Percentiles rank a stretch among this genome's conserved stretches.
Evolutionary conservation across 2,888 invertebrate species (phyloP).

Genomic region (Minunthozetes semirufus): DNA sequence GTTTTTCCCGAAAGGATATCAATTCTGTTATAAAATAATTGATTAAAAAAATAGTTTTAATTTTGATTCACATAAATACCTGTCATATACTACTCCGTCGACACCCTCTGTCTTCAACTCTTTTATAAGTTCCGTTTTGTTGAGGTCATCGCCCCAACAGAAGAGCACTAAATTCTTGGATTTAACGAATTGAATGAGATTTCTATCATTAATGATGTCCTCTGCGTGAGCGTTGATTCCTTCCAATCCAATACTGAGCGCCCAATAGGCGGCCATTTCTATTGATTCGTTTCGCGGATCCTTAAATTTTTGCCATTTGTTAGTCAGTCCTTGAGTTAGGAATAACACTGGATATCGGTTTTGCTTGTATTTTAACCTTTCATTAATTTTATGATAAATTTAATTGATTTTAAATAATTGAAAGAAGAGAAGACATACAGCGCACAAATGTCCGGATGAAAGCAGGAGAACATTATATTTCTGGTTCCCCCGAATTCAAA

Average conservation of each 20-base stretch:
- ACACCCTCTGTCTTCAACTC: conserved; percentile 79
- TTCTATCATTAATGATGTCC: conserved; percentile 70
- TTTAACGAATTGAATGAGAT: conserved; percentile 69
- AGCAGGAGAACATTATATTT: conserved; percentile 85
- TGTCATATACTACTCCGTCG: conserved; percentile 94
- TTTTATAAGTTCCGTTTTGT: conserved; percentile 74
- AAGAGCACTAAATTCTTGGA: conserved; percentile 78
- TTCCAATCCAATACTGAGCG: conserved; percentile 55
- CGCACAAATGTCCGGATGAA: conserved; percentile 91
- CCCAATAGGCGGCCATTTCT: conserved; percentile 72
- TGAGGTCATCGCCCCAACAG: conserved; percentile 96
- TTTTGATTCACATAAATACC: conserved; percentile 50
- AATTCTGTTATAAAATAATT: background rate
- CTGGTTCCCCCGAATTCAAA: conserved; percentile 69
- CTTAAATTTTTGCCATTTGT: conserved; percentile 67
- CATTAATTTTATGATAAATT: background rate
- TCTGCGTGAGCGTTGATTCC: conserved; percentile 90
- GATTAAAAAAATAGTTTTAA: background rate
- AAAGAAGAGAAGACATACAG: conserved; percentile 56
- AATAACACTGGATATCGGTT: conserved; percentile 96
- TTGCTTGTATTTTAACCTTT: conserved; percentile 76
- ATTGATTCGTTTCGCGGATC: conserved; percentile 77
- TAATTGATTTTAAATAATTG: background rate
- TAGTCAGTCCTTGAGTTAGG: conserved; percentile 70
- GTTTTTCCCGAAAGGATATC: background rate